Evolutionary conservation across 1,140 invertebrate species (phyloP).

Genomic region (Calliphora vicina): DNA sequence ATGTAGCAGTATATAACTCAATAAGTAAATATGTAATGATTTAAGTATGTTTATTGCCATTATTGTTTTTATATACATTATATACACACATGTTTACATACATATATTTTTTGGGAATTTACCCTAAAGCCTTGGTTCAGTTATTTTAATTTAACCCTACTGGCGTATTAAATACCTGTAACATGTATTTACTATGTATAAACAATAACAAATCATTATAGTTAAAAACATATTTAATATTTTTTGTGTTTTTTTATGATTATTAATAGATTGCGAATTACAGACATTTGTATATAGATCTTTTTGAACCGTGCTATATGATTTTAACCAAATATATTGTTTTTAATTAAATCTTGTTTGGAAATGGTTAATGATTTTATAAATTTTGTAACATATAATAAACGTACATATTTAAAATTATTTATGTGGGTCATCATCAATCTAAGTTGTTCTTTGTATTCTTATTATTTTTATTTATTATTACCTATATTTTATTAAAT

Average conservation of each 20-base stretch:
- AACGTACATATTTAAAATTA: no score
- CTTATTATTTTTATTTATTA: no score
- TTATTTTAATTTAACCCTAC: not conserved
- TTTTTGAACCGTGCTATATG: not conserved
- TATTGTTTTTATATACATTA: no score
- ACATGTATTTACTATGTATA: no score
- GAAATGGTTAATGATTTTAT: no score
- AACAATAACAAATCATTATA: not conserved
- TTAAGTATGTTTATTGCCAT: no score
- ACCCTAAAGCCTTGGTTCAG: not conserved
- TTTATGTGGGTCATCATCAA: no score
- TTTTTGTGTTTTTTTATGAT: not conserved
- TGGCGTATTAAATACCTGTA: not conserved
- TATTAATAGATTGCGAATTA: not conserved
- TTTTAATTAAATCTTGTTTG: not conserved
- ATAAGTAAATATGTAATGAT: not conserved
- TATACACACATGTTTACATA: no score
- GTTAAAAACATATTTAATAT: not conserved
- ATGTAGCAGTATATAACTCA: not conserved
- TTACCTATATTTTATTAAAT: no score
- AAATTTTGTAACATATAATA: no score
- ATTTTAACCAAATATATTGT: not conserved
- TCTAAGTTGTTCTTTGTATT: no score
- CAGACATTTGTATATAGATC: not conserved
- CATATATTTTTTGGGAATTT: not conserved